Evolutionary conservation across 2,113 vertebrate genomes (phyloP).

Genomic region (Scytalopus superciliaris): DNA sequence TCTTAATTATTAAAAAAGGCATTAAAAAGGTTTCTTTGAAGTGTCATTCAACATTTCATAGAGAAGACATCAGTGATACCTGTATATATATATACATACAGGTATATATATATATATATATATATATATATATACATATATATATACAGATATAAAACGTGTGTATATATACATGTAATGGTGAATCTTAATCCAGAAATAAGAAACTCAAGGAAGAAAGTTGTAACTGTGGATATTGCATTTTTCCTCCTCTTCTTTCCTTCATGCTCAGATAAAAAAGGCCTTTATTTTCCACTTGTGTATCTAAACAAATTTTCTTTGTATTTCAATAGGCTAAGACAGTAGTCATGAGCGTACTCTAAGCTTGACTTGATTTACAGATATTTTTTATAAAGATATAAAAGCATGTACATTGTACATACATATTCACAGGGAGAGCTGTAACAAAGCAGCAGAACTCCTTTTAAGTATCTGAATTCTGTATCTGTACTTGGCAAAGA

Average conservation of each 20-base stretch:
- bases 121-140: too few species aligned
- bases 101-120: too few species aligned
- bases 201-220: not conserved
- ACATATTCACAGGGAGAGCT: not conserved
- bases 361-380: not conserved
- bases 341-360: not conserved
- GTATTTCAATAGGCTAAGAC: not conserved
- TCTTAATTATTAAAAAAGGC: not conserved
- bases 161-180: too few species aligned
- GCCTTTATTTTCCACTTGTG: not conserved
- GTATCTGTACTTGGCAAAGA: not conserved
- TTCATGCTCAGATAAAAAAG: not conserved
- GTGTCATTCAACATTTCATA: not conserved
- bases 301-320: not conserved
- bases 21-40: not conserved
- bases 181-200: not conserved
- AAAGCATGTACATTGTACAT: not conserved
- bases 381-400: not conserved
- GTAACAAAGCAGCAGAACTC: not conserved
- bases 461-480: not conserved
- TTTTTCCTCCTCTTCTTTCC: not conserved
- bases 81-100: too few species aligned
- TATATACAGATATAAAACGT: too few species aligned
- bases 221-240: not conserved
- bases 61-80: not conserved